Percentiles rank a stretch among this genome's conserved stretches.
Conservation (phyloP, 2,113 vertebrate genomes). For the Mohoua ochrocephala region DNA sequence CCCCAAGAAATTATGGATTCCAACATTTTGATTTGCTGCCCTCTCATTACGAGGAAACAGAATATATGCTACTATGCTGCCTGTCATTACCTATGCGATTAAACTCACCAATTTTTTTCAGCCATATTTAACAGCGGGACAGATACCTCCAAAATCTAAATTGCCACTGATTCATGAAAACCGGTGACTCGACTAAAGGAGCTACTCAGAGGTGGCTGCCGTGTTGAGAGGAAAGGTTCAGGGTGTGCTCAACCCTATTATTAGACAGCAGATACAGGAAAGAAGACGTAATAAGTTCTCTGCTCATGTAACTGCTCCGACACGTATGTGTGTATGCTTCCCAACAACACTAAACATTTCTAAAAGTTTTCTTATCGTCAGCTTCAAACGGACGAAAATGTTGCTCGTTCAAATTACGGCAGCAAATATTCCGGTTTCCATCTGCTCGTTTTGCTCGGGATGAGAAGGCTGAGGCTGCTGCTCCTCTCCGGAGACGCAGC, state of each 20-base stretch:
- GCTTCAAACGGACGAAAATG: neutral
- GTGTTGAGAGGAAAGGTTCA: neutral
- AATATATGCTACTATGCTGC: too few relatives aligned
- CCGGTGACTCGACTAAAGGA: neutral
- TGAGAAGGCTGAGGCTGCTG: neutral
- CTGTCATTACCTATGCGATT: neutral
- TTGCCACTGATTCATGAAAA: neutral
- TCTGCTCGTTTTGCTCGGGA: neutral
- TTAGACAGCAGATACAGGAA: neutral
- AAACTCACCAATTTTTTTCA: neutral
- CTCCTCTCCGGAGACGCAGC: neutral
- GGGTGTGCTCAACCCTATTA: neutral
- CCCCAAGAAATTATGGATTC: neutral
- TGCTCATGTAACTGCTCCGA: neutral
- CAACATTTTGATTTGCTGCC: neutral
- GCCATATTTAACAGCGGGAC: neutral
- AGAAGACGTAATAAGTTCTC: neutral
- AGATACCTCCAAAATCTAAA: neutral
- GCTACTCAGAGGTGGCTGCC: neutral
- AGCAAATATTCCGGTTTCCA: neutral
- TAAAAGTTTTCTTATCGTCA: neutral
- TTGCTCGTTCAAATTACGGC: neutral
- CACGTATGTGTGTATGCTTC: accelerated
- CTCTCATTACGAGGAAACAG: neutral
- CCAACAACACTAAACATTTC: neutral